These are phyloP conservation scores for Sminthurides aquaticus DNA, from an alignment of 2,888 invertebrate genomes.

Conservation along the genomic window DNA sequence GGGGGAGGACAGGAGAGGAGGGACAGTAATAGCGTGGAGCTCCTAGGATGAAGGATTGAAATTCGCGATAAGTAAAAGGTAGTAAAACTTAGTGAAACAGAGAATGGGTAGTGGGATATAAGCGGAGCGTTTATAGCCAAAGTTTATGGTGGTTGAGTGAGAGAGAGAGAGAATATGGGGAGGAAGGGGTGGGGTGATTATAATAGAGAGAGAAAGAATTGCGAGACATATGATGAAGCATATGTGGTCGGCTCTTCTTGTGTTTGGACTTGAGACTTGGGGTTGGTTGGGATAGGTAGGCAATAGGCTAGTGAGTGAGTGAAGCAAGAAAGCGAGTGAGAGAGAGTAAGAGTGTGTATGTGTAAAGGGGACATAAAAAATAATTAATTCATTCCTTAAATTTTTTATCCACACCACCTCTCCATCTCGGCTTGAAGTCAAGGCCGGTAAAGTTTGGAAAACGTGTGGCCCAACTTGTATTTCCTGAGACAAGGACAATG, in stretches of 20 bases:
- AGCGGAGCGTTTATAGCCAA: too few species aligned
- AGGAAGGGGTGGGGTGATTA: too few species aligned
- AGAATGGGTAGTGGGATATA: too few species aligned
- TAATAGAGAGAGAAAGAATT: background rate
- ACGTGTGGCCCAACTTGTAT: background rate
- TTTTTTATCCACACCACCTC: too few species aligned
- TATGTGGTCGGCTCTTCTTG: background rate
- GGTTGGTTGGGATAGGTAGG: background rate
- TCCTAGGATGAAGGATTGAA: too few species aligned
- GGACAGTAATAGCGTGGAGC: too few species aligned
- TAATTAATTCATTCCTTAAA: background rate
- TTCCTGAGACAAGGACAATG: background rate
- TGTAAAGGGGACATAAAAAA: background rate
- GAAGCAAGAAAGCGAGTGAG: background rate
- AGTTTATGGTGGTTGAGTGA: too few species aligned
- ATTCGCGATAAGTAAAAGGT: too few species aligned
- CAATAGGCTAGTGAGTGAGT: background rate
- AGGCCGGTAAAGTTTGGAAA: background rate
- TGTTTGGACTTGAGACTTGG: background rate
- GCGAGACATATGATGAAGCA: background rate
- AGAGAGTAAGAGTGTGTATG: too few species aligned
- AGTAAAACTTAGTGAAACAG: too few species aligned
- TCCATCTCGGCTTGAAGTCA: background rate
- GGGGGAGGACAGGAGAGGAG: too few species aligned
- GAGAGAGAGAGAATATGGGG: too few species aligned